These are phyloP conservation scores for Trissolcus brochymenae DNA, from an alignment of 2,888 invertebrate genomes.

Conservation along the genomic window DNA sequence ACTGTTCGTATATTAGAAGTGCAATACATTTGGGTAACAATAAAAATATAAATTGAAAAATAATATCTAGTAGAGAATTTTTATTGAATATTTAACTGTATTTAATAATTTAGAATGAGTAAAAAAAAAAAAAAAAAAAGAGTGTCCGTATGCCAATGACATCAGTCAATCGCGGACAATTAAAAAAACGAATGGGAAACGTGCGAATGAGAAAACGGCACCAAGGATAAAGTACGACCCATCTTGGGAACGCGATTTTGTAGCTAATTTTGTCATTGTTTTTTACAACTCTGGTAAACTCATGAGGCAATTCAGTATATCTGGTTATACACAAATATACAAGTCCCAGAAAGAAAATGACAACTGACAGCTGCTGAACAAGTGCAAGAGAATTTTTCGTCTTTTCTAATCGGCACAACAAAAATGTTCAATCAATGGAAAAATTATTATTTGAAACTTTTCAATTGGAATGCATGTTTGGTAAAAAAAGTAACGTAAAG, in stretches of 20 bases:
- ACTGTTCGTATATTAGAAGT: no score
- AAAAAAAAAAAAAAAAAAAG: conserved; percentile 18
- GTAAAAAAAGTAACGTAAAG: conserved; percentile 52
- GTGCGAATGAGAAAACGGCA: conserved; percentile 35
- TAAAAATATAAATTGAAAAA: background rate
- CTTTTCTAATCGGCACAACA: background rate
- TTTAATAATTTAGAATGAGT: conserved; percentile 14
- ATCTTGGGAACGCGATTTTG: conserved; percentile 32
- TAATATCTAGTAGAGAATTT: no score
- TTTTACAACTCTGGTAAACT: conserved; percentile 4
- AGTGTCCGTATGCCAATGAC: conserved; percentile 44
- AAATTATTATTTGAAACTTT: background rate
- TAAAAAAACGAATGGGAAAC: conserved; percentile 35
- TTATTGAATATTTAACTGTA: background rate
- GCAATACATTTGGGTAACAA: background rate
- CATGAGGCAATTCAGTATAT: background rate
- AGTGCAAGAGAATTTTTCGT: no score
- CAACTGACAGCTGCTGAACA: no score
- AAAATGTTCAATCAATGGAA: conserved; percentile 1
- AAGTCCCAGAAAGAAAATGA: no score
- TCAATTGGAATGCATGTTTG: background rate
- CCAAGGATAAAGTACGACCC: conserved; percentile 22
- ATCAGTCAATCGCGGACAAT: conserved; percentile 30
- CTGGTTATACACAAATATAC: no score
- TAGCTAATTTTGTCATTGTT: conserved; percentile 36